Conservation (phyloP, 1,140 invertebrate species). For the Drosophila bocqueti region DNA sequence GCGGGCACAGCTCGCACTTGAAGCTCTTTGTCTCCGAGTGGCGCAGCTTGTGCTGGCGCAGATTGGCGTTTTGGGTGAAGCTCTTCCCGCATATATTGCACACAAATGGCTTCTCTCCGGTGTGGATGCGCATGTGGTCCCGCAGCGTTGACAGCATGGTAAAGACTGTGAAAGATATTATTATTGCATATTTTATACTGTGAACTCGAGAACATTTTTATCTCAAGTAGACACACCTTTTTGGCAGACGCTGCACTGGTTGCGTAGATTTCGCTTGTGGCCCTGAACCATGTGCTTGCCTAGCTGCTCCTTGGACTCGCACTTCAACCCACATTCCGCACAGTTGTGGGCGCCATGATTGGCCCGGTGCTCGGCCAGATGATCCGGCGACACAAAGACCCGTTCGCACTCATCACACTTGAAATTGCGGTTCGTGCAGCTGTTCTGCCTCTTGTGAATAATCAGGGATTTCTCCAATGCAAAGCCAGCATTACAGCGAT, state of each 20-base stretch:
- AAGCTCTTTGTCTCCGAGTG: slow-evolving; percentile 86
- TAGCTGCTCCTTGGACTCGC: slow-evolving; percentile 81
- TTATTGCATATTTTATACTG: too few relatives aligned
- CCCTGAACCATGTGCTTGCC: slow-evolving; percentile 84
- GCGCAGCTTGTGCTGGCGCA: slow-evolving; percentile 86
- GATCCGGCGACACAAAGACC: slow-evolving; percentile 86
- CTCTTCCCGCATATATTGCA: slow-evolving; percentile 84
- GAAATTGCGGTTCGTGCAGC: slow-evolving; percentile 72
- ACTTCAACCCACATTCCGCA: slow-evolving; percentile 77
- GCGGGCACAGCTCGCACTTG: slow-evolving; percentile 85
- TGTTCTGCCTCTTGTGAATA: slow-evolving; percentile 64
- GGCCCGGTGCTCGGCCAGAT: slow-evolving; percentile 83
- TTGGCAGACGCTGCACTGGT: slow-evolving; percentile 87
- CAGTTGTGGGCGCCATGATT: slow-evolving; percentile 67
- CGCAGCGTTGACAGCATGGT: slow-evolving; percentile 86
- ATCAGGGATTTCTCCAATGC: slow-evolving; percentile 69
- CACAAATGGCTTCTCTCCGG: slow-evolving; percentile 84
- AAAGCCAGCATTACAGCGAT: slow-evolving; percentile 78
- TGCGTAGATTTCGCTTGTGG: slow-evolving; percentile 86
- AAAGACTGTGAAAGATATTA: slow-evolving; percentile 73
- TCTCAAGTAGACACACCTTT: slow-evolving; percentile 83
- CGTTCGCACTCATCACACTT: slow-evolving; percentile 72
- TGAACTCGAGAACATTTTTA: neutral
- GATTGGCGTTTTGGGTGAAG: slow-evolving; percentile 87
- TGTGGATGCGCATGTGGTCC: slow-evolving; percentile 85